Percentiles rank a stretch among this genome's conserved stretches.
Conservation (phyloP, 2,113 vertebrate genomes). For the Tricholaema leucomelas region DNA sequence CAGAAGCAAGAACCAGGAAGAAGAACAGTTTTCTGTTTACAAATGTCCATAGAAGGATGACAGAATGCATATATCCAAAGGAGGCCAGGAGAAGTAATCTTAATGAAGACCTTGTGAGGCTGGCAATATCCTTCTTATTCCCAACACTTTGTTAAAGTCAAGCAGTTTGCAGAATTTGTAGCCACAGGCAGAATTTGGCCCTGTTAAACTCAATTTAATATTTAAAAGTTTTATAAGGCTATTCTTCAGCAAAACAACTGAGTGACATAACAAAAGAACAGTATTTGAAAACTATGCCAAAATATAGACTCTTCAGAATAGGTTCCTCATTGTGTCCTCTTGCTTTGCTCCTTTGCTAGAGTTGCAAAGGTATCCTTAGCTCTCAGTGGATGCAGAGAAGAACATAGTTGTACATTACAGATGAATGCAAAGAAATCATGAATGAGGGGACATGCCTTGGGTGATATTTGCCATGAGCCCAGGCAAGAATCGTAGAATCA, state of each 20-base stretch:
- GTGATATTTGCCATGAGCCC: background rate
- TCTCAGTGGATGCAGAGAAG: background rate
- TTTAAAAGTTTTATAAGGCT: background rate
- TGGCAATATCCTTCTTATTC: background rate
- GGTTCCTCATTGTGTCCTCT: background rate
- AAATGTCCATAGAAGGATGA: background rate
- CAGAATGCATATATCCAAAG: background rate
- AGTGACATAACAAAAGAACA: background rate
- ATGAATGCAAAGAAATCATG: background rate
- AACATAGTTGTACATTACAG: background rate
- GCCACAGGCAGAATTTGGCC: background rate
- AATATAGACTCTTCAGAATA: background rate
- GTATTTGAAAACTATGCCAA: background rate
- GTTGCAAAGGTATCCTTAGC: background rate
- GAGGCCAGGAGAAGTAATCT: background rate
- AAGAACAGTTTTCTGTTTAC: background rate
- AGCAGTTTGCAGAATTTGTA: background rate
- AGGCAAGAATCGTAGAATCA: no score
- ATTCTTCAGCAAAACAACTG: background rate
- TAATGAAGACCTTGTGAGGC: background rate
- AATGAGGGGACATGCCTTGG: background rate
- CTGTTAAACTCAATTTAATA: background rate
- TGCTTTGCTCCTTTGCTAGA: background rate
- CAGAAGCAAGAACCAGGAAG: background rate
- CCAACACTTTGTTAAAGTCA: background rate